These are phyloP conservation scores for Lepidothrix coronata DNA, from an alignment of 2,113 vertebrate species.

Conservation along the genomic window DNA sequence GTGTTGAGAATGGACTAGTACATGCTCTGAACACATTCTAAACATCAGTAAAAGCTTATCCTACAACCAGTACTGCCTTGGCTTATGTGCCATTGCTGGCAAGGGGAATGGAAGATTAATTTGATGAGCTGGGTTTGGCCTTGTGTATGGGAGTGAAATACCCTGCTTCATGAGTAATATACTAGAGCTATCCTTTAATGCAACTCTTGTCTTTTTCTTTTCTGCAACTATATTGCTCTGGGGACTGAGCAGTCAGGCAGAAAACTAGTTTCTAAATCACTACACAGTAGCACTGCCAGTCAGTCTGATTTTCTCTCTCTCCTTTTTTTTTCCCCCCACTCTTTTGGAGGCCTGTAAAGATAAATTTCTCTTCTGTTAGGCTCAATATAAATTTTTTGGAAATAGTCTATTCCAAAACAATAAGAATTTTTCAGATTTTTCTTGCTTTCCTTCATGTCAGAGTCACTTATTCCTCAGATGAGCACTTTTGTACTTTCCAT, in stretches of 20 bases:
- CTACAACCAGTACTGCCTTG: not conserved
- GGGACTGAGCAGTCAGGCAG: constrained; percentile 59
- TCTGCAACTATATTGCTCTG: constrained; percentile 56
- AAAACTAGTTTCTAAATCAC: constrained; percentile 71
- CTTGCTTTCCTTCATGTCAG: not conserved
- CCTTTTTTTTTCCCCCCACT: accelerated
- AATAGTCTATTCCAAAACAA: not conserved
- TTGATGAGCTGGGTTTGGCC: not conserved
- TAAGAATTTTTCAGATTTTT: not conserved
- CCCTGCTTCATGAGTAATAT: not conserved
- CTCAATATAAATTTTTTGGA: not conserved
- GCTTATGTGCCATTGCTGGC: not conserved
- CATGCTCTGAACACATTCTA: not conserved
- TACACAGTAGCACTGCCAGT: constrained; percentile 37
- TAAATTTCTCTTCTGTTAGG: not conserved
- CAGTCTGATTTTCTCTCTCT: not conserved
- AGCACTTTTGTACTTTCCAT: not conserved
- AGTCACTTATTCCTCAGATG: not conserved
- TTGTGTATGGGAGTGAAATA: not conserved
- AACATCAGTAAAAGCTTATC: not conserved
- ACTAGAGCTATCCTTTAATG: constrained; percentile 21
- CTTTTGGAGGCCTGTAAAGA: not conserved
- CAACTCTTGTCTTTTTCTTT: constrained; percentile 27
- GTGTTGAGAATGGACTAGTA: not conserved
- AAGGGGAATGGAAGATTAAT: not conserved